These are phyloP conservation scores for Megaceryle alcyon DNA, from an alignment of 2,797 vertebrate species.

Conservation along the genomic window DNA sequence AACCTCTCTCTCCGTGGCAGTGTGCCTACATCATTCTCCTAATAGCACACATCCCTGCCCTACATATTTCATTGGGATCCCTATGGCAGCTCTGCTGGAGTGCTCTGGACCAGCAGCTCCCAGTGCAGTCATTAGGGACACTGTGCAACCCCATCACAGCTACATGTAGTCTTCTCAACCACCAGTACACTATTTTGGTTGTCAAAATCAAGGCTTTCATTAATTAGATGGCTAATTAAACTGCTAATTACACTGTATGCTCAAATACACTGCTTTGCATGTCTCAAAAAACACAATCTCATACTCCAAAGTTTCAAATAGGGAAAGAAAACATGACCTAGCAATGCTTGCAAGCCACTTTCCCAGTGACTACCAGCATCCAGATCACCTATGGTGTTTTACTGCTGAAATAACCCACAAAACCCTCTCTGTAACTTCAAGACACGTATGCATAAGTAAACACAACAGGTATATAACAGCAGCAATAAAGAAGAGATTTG, in stretches of 20 bases:
- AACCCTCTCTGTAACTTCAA: background rate
- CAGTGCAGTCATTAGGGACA: background rate
- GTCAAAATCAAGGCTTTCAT: background rate
- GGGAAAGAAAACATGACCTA: background rate
- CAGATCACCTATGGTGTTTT: background rate
- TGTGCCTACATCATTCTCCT: background rate
- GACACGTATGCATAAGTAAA: background rate
- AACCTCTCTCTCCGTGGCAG: slow-evolving; percentile 10
- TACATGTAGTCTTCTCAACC: background rate
- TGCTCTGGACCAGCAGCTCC: background rate
- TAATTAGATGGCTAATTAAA: slow-evolving; percentile 19
- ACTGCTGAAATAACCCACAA: background rate
- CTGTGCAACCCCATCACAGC: background rate
- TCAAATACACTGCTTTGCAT: background rate
- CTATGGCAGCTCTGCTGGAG: background rate
- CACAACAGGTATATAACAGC: background rate
- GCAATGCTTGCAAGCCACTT: background rate
- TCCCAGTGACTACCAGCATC: background rate
- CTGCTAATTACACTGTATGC: background rate
- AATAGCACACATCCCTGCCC: background rate
- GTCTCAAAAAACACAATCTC: background rate
- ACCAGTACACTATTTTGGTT: background rate
- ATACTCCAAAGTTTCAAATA: background rate
- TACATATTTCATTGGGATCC: background rate
- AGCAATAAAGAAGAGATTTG: background rate